Evolutionary conservation across 2,888 invertebrate genomes (phyloP).

Genomic region (Lottia scabra): DNA sequence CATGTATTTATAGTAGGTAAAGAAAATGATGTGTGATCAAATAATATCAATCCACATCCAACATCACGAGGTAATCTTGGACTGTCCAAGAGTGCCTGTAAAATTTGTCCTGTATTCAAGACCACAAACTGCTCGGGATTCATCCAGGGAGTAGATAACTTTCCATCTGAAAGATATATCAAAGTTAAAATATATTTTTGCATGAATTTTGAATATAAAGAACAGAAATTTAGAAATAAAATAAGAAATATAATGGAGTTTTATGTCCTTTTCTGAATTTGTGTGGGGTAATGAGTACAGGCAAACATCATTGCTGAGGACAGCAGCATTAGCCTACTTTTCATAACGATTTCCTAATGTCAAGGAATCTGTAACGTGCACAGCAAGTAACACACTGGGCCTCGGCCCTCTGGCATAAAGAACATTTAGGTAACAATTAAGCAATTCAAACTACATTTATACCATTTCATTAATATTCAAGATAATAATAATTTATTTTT

Average conservation of each 20-base stretch:
- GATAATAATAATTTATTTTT: too few relatives aligned
- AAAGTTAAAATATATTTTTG: too few relatives aligned
- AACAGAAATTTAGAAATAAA: neutral
- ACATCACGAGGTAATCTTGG: neutral
- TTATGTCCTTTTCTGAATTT: neutral
- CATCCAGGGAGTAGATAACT: neutral
- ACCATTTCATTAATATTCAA: too few relatives aligned
- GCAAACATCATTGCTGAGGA: too few relatives aligned
- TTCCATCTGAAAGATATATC: neutral
- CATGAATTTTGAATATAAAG: too few relatives aligned
- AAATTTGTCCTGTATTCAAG: neutral
- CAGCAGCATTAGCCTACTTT: too few relatives aligned
- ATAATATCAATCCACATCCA: neutral
- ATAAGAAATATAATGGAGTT: neutral
- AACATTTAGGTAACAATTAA: too few relatives aligned
- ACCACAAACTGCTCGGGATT: neutral
- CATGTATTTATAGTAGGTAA: neutral
- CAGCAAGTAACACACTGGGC: too few relatives aligned
- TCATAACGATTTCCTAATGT: too few relatives aligned
- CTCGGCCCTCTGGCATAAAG: too few relatives aligned
- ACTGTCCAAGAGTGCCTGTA: neutral
- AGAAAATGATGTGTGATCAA: neutral
- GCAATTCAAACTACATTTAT: too few relatives aligned
- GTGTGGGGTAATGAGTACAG: neutral
- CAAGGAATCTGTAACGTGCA: too few relatives aligned